Evolutionary conservation across 2,888 invertebrate species (phyloP), one percentile per base, ranked within the genome.

Genomic region (Notodromas monacha): DNA sequence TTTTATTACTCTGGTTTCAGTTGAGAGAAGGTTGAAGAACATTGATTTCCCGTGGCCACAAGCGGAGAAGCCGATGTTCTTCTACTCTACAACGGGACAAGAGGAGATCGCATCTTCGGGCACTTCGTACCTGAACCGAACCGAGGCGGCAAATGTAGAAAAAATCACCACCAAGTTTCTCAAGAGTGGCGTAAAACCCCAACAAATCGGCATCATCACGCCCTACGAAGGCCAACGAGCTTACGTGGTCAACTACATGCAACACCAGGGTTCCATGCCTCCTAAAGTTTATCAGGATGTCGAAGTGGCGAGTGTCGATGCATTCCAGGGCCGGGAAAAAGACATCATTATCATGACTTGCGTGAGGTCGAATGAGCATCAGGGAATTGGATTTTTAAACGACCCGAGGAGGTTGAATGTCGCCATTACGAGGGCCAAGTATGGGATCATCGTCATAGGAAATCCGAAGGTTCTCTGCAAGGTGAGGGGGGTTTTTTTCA

Each of bases 331-430:
- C 1, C 60, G 96, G 30, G 96, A 99, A 46, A 99, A 99, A 45
- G 96, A 99, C 45, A 74, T 92, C 34, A 96, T 99, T 39, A 84
- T 99, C 31, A 76, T 99, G 69, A 89, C 89, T 0, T 96, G 92
- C 51, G 96, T 99, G 2, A 63, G 96, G 31, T 84, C 89, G 4
- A 96, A 96, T 46, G 92, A 92, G 45, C 79, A 89, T 44, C 89
- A 92, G 48, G 92, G 86, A 26, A 96, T 99, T 42, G 96, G 96
- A 1, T 99, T 99, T 49, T 57, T 99, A 26, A 89, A 86, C 45
- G 96, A 99, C 50, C 92, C 96, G 1, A 60, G 96, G 2, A 69
- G 96, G 31, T 57, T 99, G 30, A 99, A 99, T 53, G 96, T 99
- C 1, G 96, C 96, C 0, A 52, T 99, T 12, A 99, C 96, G 0